These are phyloP conservation scores for Drosophila stalkeri DNA, from an alignment of 2,888 invertebrate genomes.

Conservation along the genomic window DNA sequence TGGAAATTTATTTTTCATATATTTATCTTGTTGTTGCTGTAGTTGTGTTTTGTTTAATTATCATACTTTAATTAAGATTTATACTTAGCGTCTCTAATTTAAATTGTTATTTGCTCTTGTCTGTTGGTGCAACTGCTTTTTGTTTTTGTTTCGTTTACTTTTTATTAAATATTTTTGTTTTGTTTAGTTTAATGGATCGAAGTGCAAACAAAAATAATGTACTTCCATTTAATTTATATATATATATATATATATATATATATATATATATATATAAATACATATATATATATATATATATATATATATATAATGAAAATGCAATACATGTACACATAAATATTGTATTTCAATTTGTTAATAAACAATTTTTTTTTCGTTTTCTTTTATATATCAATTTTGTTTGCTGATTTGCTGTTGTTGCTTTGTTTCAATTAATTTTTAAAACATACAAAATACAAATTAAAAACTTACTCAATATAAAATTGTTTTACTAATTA, in stretches of 20 bases:
- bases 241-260: constrained; percentile 11
- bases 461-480: constrained; percentile 63
- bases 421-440: constrained; percentile 41
- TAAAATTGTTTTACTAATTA: constrained; percentile 72
- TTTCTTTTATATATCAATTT: constrained; percentile 8
- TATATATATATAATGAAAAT: constrained; percentile 9
- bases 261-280: constrained; percentile 15
- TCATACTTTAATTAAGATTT: constrained; percentile 74
- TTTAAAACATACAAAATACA: constrained; percentile 65
- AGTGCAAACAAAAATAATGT: constrained; percentile 54
- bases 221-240: constrained; percentile 38
- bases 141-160: constrained; percentile 12
- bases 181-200: constrained; percentile 48
- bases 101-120: constrained; percentile 61
- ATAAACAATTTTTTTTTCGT: constrained; percentile 42
- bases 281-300: constrained; percentile 17
- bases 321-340: constrained; percentile 27
- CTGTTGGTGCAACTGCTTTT: constrained; percentile 60
- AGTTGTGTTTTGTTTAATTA: constrained; percentile 68
- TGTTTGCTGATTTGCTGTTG: constrained; percentile 21
- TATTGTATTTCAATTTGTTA: constrained; percentile 58
- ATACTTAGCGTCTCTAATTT: constrained; percentile 74
- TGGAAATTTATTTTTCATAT: constrained; percentile 78
- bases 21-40: constrained; percentile 74
- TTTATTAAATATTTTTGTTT: constrained; percentile 18